Percentiles rank a stretch among this genome's conserved stretches.
Evolutionary conservation across 2,113 vertebrate species (phyloP).

Genomic region (Puntigrus tetrazona): DNA sequence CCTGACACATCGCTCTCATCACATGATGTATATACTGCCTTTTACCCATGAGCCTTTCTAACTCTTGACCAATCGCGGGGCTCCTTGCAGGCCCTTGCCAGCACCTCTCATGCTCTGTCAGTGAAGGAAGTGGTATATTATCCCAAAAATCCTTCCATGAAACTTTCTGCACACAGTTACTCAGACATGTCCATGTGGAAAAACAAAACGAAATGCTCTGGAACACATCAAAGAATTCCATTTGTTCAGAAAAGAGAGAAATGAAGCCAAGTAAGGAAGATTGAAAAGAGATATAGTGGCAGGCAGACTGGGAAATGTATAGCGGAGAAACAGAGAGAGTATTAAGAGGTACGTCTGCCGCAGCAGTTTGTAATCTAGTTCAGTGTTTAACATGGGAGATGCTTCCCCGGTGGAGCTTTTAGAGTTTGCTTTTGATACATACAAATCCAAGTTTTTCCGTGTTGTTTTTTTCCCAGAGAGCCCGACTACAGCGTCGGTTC

Average conservation of each 20-base stretch:
- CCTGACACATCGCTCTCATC: constrained; percentile 55
- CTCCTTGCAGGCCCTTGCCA: constrained; percentile 22
- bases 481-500: constrained; percentile 73
- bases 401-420: constrained; percentile 68
- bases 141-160: constrained; percentile 14
- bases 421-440: constrained; percentile 76
- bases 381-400: constrained; percentile 76
- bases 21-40: constrained; percentile 60
- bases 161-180: constrained; percentile 18
- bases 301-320: constrained; percentile 54
- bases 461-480: constrained; percentile 74
- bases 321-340: constrained; percentile 53
- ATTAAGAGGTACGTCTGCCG: constrained; percentile 77
- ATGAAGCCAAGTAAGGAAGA: constrained; percentile 26
- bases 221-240: constrained; percentile 21
- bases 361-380: constrained; percentile 78
- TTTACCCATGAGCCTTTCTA: constrained; percentile 49
- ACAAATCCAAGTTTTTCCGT: constrained; percentile 62
- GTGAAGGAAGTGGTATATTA: constrained; percentile 31
- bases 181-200: constrained; percentile 1
- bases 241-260: constrained; percentile 32
- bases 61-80: constrained; percentile 46
- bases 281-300: constrained; percentile 18
- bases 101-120: neutral
- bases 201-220: constrained; percentile 2